These are phyloP conservation scores for Diabrotica balteata DNA, from an alignment of 2,888 invertebrate species.

Conservation along the genomic window DNA sequence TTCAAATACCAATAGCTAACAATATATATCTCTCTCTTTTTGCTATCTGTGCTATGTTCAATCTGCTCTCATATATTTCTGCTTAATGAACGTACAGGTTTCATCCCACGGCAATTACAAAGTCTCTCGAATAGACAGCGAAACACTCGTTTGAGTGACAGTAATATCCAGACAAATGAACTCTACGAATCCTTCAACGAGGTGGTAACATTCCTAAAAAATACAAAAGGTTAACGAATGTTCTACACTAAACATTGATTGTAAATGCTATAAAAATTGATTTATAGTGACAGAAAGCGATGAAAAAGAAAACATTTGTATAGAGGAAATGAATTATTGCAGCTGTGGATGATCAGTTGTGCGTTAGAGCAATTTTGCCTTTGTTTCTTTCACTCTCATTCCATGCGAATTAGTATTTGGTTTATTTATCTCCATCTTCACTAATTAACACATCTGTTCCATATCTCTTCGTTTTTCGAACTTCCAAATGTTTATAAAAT, in stretches of 20 bases:
- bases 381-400: too few relatives aligned
- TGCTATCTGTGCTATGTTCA: slow-evolving; percentile 27
- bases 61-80: slow-evolving; percentile 25
- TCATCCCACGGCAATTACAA: slow-evolving; percentile 51
- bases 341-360: too few relatives aligned
- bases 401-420: too few relatives aligned
- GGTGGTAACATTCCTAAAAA: slow-evolving; percentile 54
- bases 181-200: slow-evolving; percentile 47
- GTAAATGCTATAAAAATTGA: neutral
- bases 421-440: too few relatives aligned
- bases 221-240: slow-evolving; percentile 6
- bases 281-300: neutral
- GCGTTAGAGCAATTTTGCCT: too few relatives aligned
- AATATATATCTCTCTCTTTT: slow-evolving; percentile 31
- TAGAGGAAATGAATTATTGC: neutral
- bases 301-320: neutral
- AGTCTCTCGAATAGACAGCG: slow-evolving; percentile 43
- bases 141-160: slow-evolving; percentile 46
- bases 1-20: slow-evolving; percentile 6
- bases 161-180: slow-evolving; percentile 37
- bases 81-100: slow-evolving; percentile 45
- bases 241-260: neutral
- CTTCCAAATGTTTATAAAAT: too few relatives aligned
- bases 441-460: too few relatives aligned
- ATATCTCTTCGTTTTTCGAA: too few relatives aligned